These are phyloP conservation scores for Cyprinus carpio DNA, from an alignment of 2,113 vertebrate genomes.

Conservation along the genomic window DNA sequence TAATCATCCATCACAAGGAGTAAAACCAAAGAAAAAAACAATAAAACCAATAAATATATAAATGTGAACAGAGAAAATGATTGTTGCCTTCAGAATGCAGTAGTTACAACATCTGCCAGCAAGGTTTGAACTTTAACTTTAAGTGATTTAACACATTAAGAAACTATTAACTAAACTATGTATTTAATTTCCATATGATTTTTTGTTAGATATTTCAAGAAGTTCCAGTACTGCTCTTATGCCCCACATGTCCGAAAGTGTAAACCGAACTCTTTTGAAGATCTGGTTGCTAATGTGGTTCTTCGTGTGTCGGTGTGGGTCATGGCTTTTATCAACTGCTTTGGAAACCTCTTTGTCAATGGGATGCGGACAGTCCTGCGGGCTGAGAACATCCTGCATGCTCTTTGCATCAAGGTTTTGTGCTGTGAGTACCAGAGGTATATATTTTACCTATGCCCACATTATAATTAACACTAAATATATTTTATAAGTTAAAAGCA, in stretches of 20 bases:
- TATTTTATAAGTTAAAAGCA: background rate
- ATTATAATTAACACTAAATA: background rate
- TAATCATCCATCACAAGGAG: too few species aligned
- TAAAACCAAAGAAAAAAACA: too few species aligned
- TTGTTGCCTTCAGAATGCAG: too few species aligned
- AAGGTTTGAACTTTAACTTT: too few species aligned
- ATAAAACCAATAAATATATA: too few species aligned
- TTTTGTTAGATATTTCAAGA: slow-evolving; percentile 81
- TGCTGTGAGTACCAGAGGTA: slow-evolving; percentile 75
- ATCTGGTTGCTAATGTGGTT: slow-evolving; percentile 82
- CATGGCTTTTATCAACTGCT: slow-evolving; percentile 83
- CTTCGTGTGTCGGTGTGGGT: slow-evolving; percentile 85
- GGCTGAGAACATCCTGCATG: slow-evolving; percentile 82
- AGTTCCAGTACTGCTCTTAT: slow-evolving; percentile 84
- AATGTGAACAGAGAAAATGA: too few species aligned
- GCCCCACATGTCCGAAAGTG: slow-evolving; percentile 80
- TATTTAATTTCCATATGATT: background rate
- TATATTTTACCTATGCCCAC: background rate
- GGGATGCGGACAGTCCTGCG: slow-evolving; percentile 83
- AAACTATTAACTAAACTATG: too few species aligned
- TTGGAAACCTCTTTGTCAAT: slow-evolving; percentile 85
- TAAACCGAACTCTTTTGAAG: slow-evolving; percentile 84
- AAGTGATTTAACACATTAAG: too few species aligned
- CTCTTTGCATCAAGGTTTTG: slow-evolving; percentile 84
- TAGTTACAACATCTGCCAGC: too few species aligned